phyloP scores from a whole-genome alignment of 2,113 vertebrate species.

The Colossoma macropomum region DNA sequence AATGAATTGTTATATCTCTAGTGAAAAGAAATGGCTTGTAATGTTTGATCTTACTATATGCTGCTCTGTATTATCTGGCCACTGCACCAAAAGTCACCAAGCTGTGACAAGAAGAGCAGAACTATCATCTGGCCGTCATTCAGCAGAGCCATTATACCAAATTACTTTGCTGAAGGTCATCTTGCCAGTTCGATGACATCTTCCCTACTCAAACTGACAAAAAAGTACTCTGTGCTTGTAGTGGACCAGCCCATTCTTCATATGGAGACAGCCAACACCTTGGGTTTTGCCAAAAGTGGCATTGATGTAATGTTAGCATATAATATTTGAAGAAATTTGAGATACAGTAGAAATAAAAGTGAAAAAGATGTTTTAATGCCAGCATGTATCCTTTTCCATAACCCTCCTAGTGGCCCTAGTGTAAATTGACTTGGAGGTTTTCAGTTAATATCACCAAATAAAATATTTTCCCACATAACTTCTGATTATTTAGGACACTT shows the following conservation, averaged over 20 bases:
- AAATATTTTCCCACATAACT: no score
- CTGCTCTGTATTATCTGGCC: neutral
- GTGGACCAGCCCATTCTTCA: neutral
- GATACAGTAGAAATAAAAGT: neutral
- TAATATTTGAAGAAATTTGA: neutral
- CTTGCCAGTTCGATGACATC: neutral
- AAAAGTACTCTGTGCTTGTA: neutral
- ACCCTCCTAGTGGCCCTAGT: no score
- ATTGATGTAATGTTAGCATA: no score
- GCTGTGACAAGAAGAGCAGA: neutral
- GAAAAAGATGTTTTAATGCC: no score
- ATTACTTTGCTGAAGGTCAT: neutral
- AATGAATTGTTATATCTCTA: neutral
- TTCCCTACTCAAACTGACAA: neutral
- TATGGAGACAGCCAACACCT: no score
- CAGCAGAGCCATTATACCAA: neutral
- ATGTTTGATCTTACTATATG: neutral
- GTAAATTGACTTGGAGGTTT: no score
- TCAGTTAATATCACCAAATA: no score
- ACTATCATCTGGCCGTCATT: constrained; percentile 12
- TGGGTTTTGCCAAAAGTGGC: neutral
- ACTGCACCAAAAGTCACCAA: neutral
- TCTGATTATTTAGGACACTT: no score
- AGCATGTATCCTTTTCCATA: no score
- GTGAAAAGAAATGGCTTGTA: neutral